These are phyloP conservation scores for Chiroxiphia lanceolata DNA, from an alignment of 2,797 vertebrate species.

Conservation along the genomic window DNA sequence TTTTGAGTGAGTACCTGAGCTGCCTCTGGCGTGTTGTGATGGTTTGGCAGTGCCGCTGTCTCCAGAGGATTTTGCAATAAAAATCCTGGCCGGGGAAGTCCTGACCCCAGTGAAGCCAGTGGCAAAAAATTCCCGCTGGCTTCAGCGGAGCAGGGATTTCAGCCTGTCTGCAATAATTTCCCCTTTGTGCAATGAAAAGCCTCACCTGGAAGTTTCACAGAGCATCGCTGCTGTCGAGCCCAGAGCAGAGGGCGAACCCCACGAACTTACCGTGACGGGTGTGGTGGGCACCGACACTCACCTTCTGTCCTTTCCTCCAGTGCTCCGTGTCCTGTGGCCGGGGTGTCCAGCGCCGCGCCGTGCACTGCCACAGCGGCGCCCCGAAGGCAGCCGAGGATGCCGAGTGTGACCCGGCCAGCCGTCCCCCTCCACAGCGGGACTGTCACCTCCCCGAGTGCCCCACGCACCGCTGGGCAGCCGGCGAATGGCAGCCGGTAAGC, in stretches of 20 bases:
- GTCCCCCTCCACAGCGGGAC: slow-evolving; percentile 79
- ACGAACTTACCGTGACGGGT: accelerated
- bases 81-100: not conserved
- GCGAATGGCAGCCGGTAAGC: slow-evolving; percentile 88
- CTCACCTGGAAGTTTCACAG: not conserved
- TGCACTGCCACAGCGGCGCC: slow-evolving; percentile 80
- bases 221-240: accelerated
- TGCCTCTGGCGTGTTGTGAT: accelerated
- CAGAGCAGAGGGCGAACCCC: not conserved
- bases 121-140: not conserved
- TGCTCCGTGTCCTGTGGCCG: slow-evolving; percentile 88
- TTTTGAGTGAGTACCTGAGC: not conserved
- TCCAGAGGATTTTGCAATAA: not conserved
- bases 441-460: slow-evolving; percentile 82
- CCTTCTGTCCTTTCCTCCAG: slow-evolving; percentile 72
- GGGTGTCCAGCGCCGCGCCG: slow-evolving; percentile 81
- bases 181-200: not conserved
- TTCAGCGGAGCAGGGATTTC: not conserved
- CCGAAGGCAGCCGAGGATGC: slow-evolving; percentile 71
- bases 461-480: slow-evolving; percentile 84
- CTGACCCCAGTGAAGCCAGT: not conserved
- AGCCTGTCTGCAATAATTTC: not conserved
- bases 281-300: slow-evolving; percentile 43
- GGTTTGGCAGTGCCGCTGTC: not conserved
- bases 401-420: slow-evolving; percentile 75